phyloP scores from a whole-genome alignment of 2,797 vertebrate genomes.

The Gastrophryne carolinensis region DNA sequence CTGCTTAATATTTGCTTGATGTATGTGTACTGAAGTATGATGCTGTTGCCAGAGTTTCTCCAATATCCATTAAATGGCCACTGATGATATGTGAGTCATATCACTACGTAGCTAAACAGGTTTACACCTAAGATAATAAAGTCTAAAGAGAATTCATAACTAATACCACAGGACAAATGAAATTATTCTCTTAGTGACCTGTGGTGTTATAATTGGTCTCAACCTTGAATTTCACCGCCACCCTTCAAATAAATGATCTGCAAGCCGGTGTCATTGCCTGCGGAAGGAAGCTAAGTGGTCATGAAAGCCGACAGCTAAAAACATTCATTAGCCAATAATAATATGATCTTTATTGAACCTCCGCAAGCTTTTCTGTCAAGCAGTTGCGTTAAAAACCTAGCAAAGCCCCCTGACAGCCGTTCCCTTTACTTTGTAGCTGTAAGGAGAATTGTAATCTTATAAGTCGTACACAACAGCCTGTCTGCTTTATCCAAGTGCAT shows the following conservation, averaged over 20 bases:
- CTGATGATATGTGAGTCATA: neutral
- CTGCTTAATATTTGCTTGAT: neutral
- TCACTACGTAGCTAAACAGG: neutral
- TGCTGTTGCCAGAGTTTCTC: neutral
- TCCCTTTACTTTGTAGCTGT: neutral
- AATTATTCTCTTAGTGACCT: constrained; percentile 28
- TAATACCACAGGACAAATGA: constrained; percentile 2
- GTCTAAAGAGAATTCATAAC: constrained; percentile 27
- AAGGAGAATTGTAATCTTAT: neutral
- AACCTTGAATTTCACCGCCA: constrained; percentile 39
- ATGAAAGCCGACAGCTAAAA: constrained; percentile 41
- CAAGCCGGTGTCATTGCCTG: constrained; percentile 20
- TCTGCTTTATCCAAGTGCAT: neutral
- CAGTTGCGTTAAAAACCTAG: neutral
- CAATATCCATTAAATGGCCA: neutral
- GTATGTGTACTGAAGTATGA: neutral
- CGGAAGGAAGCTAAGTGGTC: constrained; percentile 45
- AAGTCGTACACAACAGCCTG: neutral
- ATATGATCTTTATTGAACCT: constrained; percentile 40
- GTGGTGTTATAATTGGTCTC: constrained; percentile 38
- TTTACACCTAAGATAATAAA: constrained; percentile 17
- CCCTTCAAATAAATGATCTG: constrained; percentile 39
- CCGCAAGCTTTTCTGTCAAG: constrained; percentile 20
- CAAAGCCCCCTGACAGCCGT: neutral
- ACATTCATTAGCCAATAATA: constrained; percentile 46